phyloP scores from a whole-genome alignment of 2,113 vertebrate genomes.

The Conger conger region DNA sequence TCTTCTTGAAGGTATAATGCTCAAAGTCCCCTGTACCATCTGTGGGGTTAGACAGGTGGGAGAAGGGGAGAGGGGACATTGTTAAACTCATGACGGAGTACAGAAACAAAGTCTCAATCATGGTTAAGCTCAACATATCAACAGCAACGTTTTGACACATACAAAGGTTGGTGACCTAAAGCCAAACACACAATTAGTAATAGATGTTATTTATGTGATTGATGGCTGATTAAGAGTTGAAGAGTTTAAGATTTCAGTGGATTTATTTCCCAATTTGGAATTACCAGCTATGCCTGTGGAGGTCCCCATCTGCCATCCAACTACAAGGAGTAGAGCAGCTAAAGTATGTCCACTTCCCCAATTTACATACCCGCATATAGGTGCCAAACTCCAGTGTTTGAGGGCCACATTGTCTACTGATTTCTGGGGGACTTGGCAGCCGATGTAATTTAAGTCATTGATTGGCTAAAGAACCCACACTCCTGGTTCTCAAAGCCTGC shows the following conservation, averaged over 20 bases:
- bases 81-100: no score
- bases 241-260: not conserved
- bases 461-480: no score
- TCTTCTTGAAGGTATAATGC: conserved; percentile 94
- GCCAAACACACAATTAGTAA: not conserved
- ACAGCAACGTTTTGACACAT: not conserved
- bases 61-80: not conserved
- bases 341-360: no score
- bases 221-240: not conserved
- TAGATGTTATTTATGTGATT: not conserved
- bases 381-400: no score
- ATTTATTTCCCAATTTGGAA: not conserved
- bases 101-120: not conserved
- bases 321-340: no score
- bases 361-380: no score
- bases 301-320: no score
- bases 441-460: no score
- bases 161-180: not conserved
- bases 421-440: no score
- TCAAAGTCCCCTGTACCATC: conserved; percentile 91
- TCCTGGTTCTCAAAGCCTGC: no score
- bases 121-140: not conserved
- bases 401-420: no score
- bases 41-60: conserved; percentile 42
- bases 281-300: no score